Percentiles rank a stretch among this genome's conserved stretches.
Evolutionary conservation across 2,113 vertebrate genomes (phyloP).

Genomic region (Peromyscus leucopus): DNA sequence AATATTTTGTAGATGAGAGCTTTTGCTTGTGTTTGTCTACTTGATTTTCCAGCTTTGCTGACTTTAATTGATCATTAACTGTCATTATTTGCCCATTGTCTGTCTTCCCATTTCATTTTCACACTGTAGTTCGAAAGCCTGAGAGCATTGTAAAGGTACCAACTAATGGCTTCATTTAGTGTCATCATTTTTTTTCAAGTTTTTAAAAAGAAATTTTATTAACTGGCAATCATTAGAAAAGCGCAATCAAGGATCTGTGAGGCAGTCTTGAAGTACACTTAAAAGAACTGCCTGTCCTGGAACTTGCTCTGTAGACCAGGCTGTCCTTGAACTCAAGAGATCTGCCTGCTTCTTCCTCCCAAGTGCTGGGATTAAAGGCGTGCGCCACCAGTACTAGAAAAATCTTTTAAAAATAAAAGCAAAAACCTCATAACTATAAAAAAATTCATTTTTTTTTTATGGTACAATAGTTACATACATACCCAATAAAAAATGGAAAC

Average conservation of each 20-base stretch:
- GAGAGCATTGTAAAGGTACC: background rate
- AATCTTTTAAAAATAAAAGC: background rate
- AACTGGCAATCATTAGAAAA: constrained; percentile 7
- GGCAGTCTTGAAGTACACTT: background rate
- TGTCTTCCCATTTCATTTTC: background rate
- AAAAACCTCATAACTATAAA: background rate
- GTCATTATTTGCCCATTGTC: background rate
- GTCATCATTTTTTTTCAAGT: background rate
- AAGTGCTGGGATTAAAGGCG: too few species aligned
- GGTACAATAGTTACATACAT: background rate
- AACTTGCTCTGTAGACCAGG: too few species aligned
- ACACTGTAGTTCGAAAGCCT: background rate
- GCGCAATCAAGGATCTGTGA: background rate
- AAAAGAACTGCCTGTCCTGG: background rate
- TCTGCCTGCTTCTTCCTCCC: too few species aligned
- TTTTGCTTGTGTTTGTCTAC: background rate
- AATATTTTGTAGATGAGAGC: background rate
- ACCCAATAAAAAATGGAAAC: background rate
- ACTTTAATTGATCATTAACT: background rate
- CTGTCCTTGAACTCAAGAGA: too few species aligned
- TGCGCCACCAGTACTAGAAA: too few species aligned
- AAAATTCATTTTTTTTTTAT: background rate
- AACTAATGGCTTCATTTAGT: background rate
- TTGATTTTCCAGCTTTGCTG: background rate
- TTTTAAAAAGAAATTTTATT: constrained; percentile 3